Base-by-base conservation (phyloP, 2,113 vertebrate species). In the Siniperca knerii region DNA sequence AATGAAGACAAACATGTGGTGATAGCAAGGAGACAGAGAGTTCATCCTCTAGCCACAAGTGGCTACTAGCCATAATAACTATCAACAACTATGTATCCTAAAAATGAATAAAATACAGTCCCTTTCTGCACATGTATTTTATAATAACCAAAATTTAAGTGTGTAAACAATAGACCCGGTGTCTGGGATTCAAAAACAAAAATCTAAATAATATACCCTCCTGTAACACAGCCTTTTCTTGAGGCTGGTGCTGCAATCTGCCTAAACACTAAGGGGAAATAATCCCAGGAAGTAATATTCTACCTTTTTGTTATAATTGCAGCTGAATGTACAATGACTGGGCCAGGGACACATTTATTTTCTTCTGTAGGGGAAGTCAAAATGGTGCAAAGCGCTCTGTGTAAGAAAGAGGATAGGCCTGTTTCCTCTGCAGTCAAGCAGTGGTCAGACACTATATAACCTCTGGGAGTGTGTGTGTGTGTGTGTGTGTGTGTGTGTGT, bases 321-420 rank as follows among this genome's bases (percentile, higher is more conserved):
- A 79, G 46, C 78, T 81, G 77, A 70, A 58, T 61, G 81, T 60
- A 58, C 79, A 84, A 83, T 50, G n/a, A 40, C 48, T 69, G 50
- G 8, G 10, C 33, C 46, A 54, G 44, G 46, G 8, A 8, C 54
- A 54, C 6, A 23, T 66, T 73, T n/a, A 72, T 81, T 77, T 82
- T 80, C 82, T 62, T 42, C 73, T 74, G 68, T 4, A 61, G 46
- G 61, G 78, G 84, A 86, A 84, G 82, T 78, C 25, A 64, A 77
- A 87, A 37, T 18, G 20, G 46, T 69, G 71, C 72, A 84, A 82
- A 73, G 83, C 12, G 18, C 68, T 74, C 23, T 83, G 77, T 42
- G 72, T 73, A 35, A 80, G 15, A 25, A 48, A 37, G 35, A 76
- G 76, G 21, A 78, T 12, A 52, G 72, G 64, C 48, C 81, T 46